Evolutionary conservation across 1,140 invertebrate genomes (phyloP).

Genomic region (Nasonia longicornis): DNA sequence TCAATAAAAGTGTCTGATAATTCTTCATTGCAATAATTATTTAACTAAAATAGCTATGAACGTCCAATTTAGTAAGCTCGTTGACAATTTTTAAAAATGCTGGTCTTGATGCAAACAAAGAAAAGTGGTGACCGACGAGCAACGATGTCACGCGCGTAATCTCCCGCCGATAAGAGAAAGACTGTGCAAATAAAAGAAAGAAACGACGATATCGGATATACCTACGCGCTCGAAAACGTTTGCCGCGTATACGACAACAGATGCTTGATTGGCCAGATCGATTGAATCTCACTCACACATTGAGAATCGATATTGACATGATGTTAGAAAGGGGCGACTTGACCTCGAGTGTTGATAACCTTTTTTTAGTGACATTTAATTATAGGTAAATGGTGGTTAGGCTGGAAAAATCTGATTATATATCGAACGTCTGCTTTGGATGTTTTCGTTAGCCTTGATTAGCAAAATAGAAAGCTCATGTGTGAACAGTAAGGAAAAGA

Average conservation of each 20-base stretch:
- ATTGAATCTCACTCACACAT: no score
- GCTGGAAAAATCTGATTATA: no score
- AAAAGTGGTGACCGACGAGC: background rate
- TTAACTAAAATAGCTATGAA: no score
- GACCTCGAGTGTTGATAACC: no score
- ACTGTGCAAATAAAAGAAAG: slow-evolving; percentile 25
- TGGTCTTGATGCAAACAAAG: background rate
- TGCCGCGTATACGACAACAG: background rate
- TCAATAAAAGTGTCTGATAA: no score
- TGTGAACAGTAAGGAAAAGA: no score
- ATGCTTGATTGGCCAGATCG: background rate
- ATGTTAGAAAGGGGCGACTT: background rate
- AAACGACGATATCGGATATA: background rate
- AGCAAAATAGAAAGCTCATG: no score
- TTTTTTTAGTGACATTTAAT: no score
- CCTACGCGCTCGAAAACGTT: background rate
- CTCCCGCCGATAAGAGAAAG: slow-evolving; percentile 29
- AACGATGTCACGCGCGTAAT: slow-evolving; percentile 22
- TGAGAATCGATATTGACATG: background rate
- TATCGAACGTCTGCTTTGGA: no score
- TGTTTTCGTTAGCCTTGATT: no score
- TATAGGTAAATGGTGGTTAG: no score
- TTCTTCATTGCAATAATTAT: no score
- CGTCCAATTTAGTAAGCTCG: background rate
- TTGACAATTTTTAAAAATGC: background rate